Evolutionary conservation across 2,888 invertebrate species (phyloP), one percentile per base, ranked within the genome.

Genomic region (Isoperla grammatica): DNA sequence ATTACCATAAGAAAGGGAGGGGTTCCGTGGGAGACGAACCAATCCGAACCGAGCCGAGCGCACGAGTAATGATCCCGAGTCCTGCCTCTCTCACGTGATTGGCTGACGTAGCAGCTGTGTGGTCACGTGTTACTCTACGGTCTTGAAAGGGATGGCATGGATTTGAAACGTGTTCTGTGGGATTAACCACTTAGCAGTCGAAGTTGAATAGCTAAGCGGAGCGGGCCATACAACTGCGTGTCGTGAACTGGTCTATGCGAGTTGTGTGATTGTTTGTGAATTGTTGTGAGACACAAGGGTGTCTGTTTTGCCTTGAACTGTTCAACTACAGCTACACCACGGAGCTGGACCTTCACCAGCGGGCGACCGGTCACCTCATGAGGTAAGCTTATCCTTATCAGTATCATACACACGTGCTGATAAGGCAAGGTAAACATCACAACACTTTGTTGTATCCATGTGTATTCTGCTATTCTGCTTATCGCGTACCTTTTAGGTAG

Each of bases 351-450:
- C 81, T 86, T 73, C 86, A 86, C 71, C 75, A 80, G 69, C 85
- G 86, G 78, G 84, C 86, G 79, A 83, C 85, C 79, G 86, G 86
- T 78, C 86, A 86, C 81, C 85, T 86, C 72, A 84, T 86, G 79
- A 86, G 86, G 87, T 81, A 67, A 69, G 70, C 62, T n/a, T n/a
- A n/a, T n/a, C n/a, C n/a, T n/a, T n/a, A n/a, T n/a, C n/a, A n/a
- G n/a, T n/a, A 35, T 59, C 63, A 65, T 66, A 48, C 56, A 39
- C 23, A 29, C 57, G 60, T 63, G 17, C 8, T 8, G n/a, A 15
- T 45, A n/a, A n/a, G n/a, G n/a, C n/a, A n/a, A n/a, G n/a, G n/a
- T n/a, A n/a, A n/a, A n/a, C n/a, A n/a, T n/a, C n/a, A n/a, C n/a
- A n/a, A n/a, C n/a, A n/a, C n/a, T n/a, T n/a, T n/a, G n/a, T n/a